These are phyloP conservation scores for Xenentodon cancila DNA, from an alignment of 2,797 vertebrate species.

Conservation along the genomic window DNA sequence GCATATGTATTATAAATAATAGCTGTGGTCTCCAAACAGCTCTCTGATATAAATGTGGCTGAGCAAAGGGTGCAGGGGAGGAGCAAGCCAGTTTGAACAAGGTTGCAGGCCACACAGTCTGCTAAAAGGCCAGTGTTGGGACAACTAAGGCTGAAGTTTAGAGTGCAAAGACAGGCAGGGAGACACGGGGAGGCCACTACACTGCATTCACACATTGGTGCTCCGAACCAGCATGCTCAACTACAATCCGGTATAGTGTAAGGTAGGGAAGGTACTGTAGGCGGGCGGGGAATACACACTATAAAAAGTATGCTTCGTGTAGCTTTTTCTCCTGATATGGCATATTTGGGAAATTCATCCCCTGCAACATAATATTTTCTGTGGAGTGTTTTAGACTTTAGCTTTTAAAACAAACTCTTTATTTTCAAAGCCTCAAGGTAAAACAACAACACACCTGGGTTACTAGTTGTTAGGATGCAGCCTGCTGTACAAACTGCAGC, in stretches of 20 bases:
- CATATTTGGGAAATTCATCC: constrained; percentile 38
- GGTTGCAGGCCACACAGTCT: constrained; percentile 33
- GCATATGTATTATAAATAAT: constrained; percentile 18
- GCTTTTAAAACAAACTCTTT: background rate
- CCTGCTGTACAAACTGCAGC: background rate
- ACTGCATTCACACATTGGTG: constrained; percentile 57
- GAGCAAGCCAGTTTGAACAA: constrained; percentile 25
- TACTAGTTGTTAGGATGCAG: constrained; percentile 5
- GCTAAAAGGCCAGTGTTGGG: constrained; percentile 43
- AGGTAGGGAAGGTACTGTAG: constrained; percentile 16
- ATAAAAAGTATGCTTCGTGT: constrained; percentile 29
- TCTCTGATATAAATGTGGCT: constrained; percentile 7
- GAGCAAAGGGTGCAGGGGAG: constrained; percentile 3
- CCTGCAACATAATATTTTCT: constrained; percentile 30
- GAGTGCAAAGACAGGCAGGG: constrained; percentile 53
- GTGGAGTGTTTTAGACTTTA: constrained; percentile 10
- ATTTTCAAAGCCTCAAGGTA: background rate
- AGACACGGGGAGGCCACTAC: constrained; percentile 40
- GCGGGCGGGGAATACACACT: constrained; percentile 39
- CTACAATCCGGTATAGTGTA: constrained; percentile 39
- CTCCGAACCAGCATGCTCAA: constrained; percentile 65
- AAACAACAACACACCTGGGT: background rate
- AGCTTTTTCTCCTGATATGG: constrained; percentile 13
- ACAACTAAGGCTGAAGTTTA: constrained; percentile 47
- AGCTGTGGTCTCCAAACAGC: constrained; percentile 9